Conservation (phyloP, 1,140 invertebrate species). For the Rhysida immarginata region DNA sequence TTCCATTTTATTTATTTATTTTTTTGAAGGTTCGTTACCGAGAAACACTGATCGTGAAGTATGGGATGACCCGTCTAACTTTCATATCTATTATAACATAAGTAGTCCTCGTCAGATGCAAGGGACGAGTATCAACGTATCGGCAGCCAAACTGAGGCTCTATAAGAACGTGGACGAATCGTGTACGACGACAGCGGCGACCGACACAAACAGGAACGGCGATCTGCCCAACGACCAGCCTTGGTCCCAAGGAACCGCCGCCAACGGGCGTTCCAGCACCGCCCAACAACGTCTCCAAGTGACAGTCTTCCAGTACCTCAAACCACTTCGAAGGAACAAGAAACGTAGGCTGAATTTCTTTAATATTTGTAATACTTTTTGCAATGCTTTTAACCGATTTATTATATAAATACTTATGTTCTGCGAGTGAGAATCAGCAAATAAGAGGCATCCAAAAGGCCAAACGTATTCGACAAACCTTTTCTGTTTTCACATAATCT, state of each 20-base stretch:
- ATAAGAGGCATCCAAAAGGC: too few relatives aligned
- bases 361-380: too few relatives aligned
- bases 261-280: too few relatives aligned
- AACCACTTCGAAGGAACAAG: constrained; percentile 11
- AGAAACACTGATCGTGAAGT: constrained; percentile 13
- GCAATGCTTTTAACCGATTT: too few relatives aligned
- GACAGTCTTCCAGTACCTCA: constrained; percentile 11
- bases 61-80: constrained; percentile 8
- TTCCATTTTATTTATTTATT: too few relatives aligned
- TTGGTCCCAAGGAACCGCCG: too few relatives aligned
- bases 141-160: constrained; percentile 11
- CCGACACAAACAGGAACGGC: not conserved
- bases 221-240: not conserved
- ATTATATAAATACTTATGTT: too few relatives aligned
- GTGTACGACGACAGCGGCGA: constrained; percentile 3
- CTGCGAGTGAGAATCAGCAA: too few relatives aligned
- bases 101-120: not conserved
- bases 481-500: too few relatives aligned
- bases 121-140: constrained; percentile 3
- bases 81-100: constrained; percentile 13
- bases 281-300: constrained; percentile 4
- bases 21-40: constrained; percentile 8
- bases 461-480: too few relatives aligned
- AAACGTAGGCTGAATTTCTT: too few relatives aligned
- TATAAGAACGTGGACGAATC: constrained; percentile 6